A percentile compares a stretch with the other conserved stretches of the same genome.
Conservation (phyloP, 2,797 vertebrate species). For the Calcarius lapponicus region DNA sequence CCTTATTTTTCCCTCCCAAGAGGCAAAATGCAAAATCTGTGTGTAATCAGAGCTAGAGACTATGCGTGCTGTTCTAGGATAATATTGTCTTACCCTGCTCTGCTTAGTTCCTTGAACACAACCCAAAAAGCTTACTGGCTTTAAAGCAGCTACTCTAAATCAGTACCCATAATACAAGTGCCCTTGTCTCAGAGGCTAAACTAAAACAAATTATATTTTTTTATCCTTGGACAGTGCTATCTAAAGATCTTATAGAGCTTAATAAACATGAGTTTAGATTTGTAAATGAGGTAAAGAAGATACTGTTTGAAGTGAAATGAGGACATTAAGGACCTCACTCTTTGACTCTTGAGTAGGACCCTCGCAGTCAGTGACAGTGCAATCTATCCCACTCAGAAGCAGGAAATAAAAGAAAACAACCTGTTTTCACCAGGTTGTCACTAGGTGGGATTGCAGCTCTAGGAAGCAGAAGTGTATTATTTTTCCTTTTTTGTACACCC, state of each 20-base stretch:
- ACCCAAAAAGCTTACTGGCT: constrained; percentile 13
- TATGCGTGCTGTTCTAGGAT: background rate
- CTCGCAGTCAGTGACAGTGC: background rate
- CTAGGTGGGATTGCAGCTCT: background rate
- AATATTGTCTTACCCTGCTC: background rate
- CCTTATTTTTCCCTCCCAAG: constrained; percentile 4
- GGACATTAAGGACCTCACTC: background rate
- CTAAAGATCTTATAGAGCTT: background rate
- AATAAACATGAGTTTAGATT: background rate
- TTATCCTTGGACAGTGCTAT: background rate
- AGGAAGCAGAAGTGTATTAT: background rate
- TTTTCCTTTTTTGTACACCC: background rate
- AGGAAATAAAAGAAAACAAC: background rate
- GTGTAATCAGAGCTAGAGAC: constrained; percentile 10
- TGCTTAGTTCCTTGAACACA: constrained; percentile 8
- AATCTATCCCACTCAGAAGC: background rate
- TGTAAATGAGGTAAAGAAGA: background rate
- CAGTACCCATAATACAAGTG: background rate
- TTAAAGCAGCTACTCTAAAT: background rate
- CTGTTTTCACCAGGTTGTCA: background rate
- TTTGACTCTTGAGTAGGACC: background rate
- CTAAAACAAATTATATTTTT: background rate
- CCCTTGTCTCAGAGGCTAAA: background rate
- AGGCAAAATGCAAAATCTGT: constrained; percentile 14
- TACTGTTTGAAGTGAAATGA: background rate